Conservation (phyloP, 2,113 vertebrate genomes). For the Malurus elegans region DNA sequence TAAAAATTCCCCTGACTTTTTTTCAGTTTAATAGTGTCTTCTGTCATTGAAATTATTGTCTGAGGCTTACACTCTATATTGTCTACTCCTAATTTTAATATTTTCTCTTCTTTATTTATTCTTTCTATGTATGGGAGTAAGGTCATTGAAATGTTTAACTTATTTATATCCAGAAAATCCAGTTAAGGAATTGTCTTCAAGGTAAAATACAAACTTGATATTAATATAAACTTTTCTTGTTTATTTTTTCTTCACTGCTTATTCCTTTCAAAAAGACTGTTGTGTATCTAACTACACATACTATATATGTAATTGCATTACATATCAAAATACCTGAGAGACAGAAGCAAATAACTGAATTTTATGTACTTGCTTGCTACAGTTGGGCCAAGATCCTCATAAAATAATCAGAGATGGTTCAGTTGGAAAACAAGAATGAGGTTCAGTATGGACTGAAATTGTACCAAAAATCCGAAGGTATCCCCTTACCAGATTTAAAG, state of each 20-base stretch:
- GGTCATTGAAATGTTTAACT: not conserved
- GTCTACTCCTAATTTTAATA: not conserved
- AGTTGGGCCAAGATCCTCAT: not conserved
- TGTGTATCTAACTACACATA: not conserved
- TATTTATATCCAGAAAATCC: not conserved
- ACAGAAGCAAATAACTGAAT: not conserved
- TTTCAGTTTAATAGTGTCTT: not conserved
- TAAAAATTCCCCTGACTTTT: not conserved
- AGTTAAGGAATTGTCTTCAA: not conserved
- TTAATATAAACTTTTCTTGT: not conserved
- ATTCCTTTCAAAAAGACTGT: not conserved
- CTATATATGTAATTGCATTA: accelerated
- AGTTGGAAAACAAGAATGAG: not conserved
- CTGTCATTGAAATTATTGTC: not conserved
- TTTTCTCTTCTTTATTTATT: not conserved
- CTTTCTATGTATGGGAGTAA: not conserved
- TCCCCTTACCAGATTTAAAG: not conserved
- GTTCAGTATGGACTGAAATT: not conserved
- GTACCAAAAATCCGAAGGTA: not conserved
- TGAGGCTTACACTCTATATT: not conserved
- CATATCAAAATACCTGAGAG: not conserved
- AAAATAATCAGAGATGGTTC: not conserved
- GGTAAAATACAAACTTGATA: not conserved
- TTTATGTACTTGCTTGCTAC: not conserved
- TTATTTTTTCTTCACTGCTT: not conserved